Evolutionary conservation across 2,888 invertebrate genomes (phyloP).

Genomic region (Psylliodes chrysocephalus): DNA sequence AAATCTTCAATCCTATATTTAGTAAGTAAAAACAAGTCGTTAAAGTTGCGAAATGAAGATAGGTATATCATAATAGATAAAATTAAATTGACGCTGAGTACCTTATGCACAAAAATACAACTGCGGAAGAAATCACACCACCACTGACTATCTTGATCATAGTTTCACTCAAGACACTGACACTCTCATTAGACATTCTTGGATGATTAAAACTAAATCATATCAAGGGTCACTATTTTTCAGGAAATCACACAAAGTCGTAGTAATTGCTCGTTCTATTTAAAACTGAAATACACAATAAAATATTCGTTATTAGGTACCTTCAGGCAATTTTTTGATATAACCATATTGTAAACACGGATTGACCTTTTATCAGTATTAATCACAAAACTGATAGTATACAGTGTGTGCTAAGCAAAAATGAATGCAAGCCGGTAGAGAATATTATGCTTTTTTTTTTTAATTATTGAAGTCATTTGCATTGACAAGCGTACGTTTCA

Average conservation of each 20-base stretch:
- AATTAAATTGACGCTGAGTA: conserved; percentile 34
- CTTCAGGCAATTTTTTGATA: conserved; percentile 19
- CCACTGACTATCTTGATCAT: conserved; percentile 37
- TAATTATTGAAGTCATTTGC: too few species aligned
- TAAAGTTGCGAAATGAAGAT: too few species aligned
- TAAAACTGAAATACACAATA: background rate
- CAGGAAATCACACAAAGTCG: conserved; percentile 26
- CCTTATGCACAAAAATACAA: conserved; percentile 47
- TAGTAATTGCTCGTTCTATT: too few species aligned
- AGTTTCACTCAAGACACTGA: conserved; percentile 28
- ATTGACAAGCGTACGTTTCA: too few species aligned
- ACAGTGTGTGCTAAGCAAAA: conserved; percentile 9
- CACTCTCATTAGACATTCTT: conserved; percentile 26
- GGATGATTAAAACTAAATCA: conserved; percentile 38
- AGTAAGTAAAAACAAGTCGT: too few species aligned
- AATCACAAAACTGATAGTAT: background rate
- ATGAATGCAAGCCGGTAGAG: too few species aligned
- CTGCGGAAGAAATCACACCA: conserved; percentile 43
- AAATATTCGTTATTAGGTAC: conserved; percentile 4
- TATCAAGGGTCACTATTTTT: conserved; percentile 48
- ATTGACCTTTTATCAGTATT: conserved; percentile 22
- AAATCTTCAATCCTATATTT: too few species aligned
- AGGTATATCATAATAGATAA: too few species aligned
- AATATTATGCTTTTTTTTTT: too few species aligned
- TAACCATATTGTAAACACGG: conserved; percentile 16